Evolutionary conservation across 2,113 vertebrate genomes (phyloP), one percentile per base, ranked within the genome.

Genomic region (Marcusenius ussheri): DNA sequence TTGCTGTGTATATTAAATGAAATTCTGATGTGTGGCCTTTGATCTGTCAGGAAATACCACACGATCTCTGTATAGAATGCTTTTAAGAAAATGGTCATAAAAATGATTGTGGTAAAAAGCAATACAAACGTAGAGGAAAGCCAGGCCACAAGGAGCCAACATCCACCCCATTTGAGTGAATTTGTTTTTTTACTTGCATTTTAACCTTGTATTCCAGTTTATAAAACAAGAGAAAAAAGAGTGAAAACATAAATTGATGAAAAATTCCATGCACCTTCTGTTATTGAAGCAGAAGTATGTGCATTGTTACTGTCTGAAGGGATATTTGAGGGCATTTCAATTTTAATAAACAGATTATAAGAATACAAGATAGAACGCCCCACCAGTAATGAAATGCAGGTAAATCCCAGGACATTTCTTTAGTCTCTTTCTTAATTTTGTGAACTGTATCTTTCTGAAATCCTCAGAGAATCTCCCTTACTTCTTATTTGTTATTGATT

Each of bases 401-500:
- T 96, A 91, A 95, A 94, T 98, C 97, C 96, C 97, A 90, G 91
- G 97, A 93, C 94, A 92, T 94, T 96, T 96, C 94, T 93, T 94
- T 94, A 93, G 93, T 96, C 93, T 94, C 93, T 95, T 96, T 96
- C 97, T 97, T 97, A 98, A 99, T 98, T 98, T 97, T 96, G 95
- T 97, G 97, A 97, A 97, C 97, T 96, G 96, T 96, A 97, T 97
- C 96, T 97, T 93, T 93, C 96, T 91, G 93, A 94, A 92, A 96
- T 96, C 97, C 96, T 91, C 92, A 94, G 96, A 94, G 91, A 95
- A 97, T 96, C 94, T 96, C 95, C 95, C 96, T 97, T 96, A 96
- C 95, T 96, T 96, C 97, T 98, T 98, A 97, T 98, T 98, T 98
- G 97, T 97, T 97, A 99, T 98, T 95, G 98, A 98, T 98, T 95